Evolutionary conservation across 2,888 invertebrate species (phyloP), one percentile per base, ranked within the genome.

Genomic region (Tetramorium bicarinatum): DNA sequence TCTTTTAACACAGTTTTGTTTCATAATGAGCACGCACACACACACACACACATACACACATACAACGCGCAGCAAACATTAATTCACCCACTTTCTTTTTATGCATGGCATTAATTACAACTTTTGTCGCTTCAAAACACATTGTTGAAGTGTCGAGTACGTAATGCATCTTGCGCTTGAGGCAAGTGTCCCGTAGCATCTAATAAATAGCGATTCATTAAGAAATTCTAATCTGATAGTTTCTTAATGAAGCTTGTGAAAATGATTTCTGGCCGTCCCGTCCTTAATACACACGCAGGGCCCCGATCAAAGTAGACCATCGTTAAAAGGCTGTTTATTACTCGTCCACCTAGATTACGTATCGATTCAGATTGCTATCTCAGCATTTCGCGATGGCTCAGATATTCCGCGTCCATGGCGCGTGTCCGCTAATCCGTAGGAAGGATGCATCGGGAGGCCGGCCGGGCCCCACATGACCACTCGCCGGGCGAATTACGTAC

Each of bases 401-500:
- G 54, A 77, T 67, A 67, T 67, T 54, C 21, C 67, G 34, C 21
- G 52, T 67, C 56, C 69, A 29, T 34, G 44, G 75, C 71, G 74
- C 72, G 72, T 76, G 59, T 81, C 76, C 38, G 59, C 71, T 81
- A 80, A 71, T 84, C 82, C 79, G 66, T 18, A 76, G 76, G 61
- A 75, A 81, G 81, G 79, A 79, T 71, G 79, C 56, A 59, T 34
- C 56, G 56, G n/a, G 18, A 47, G 41, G 61, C 29, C 75, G 49
- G 67, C 8, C 47, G 52, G 77, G 82, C 56, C 80, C 67, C 80
- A 83, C 61, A 79, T 83, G 87, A 83, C 83, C 86, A 88, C 74
- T 87, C 86, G 87, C 62, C 81, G 79, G 77, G 49, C 88, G 89
- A 87, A 86, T 87, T 85, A 86, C 85, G 84, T 87, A 80, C 21